These are phyloP conservation scores for Drosophila busckii DNA, from an alignment of 1,140 invertebrate species.

Conservation along the genomic window DNA sequence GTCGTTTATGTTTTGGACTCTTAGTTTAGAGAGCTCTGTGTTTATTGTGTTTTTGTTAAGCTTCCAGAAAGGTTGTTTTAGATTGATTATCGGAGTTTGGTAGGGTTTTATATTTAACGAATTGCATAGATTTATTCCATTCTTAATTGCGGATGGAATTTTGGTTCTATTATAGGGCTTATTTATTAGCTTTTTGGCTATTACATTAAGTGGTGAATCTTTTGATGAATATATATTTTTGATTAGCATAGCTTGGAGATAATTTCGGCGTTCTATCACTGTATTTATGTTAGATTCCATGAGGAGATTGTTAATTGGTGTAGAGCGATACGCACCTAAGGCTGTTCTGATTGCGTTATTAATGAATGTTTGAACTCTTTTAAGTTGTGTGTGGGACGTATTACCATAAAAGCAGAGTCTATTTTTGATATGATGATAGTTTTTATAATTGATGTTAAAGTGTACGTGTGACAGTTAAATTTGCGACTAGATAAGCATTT, in stretches of 20 bases:
- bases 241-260: background rate
- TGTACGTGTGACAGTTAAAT: conserved; percentile 12
- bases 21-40: background rate
- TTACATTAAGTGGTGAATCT: background rate
- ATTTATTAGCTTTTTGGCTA: conserved; percentile 1
- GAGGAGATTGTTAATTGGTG: conserved; percentile 1
- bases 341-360: conserved; percentile 2
- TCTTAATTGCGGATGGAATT: background rate
- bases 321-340: conserved; percentile 1
- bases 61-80: conserved; percentile 7
- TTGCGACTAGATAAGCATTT: conserved; percentile 6
- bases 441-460: conserved; percentile 7
- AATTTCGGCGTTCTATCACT: background rate
- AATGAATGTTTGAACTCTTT: background rate
- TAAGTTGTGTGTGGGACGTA: background rate
- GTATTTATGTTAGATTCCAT: background rate
- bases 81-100: background rate
- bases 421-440: conserved; percentile 6
- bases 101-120: background rate
- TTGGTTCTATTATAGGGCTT: background rate
- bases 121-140: background rate
- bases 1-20: conserved; percentile 7
- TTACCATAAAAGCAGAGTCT: conserved; percentile 6
- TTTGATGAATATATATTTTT: background rate
- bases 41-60: conserved; percentile 8